These are phyloP conservation scores for Spodoptera frugiperda DNA, from an alignment of 1,140 invertebrate species.

Conservation along the genomic window DNA sequence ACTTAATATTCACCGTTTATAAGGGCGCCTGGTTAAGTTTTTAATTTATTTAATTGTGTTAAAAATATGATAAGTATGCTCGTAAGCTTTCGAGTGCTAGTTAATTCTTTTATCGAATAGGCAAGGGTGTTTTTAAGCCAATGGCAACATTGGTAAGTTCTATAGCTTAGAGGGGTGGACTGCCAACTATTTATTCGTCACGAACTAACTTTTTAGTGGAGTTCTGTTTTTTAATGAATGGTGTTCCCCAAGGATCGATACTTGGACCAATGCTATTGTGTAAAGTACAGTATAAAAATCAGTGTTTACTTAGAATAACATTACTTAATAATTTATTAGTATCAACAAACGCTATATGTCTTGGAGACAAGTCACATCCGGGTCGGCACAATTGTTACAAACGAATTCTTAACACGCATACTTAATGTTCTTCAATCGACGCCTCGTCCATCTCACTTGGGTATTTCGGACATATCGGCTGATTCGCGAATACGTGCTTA, in stretches of 20 bases:
- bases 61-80: slow-evolving; percentile 32
- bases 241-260: not conserved
- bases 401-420: slow-evolving; percentile 67
- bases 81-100: slow-evolving; percentile 27
- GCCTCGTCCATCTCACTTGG: slow-evolving; percentile 68
- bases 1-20: slow-evolving; percentile 46
- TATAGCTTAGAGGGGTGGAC: not conserved
- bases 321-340: slow-evolving; percentile 17
- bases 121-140: slow-evolving; percentile 15
- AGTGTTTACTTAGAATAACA: not conserved
- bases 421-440: slow-evolving; percentile 67
- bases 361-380: slow-evolving; percentile 21
- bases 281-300: too few relatives aligned
- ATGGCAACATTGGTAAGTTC: slow-evolving; percentile 17
- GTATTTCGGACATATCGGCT: slow-evolving; percentile 66
- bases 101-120: slow-evolving; percentile 32
- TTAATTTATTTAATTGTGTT: slow-evolving; percentile 48
- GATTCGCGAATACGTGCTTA: slow-evolving; percentile 64
- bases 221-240: slow-evolving; percentile 3
- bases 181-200: slow-evolving; percentile 22
- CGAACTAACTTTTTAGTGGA: slow-evolving; percentile 1
- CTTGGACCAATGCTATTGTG: not conserved
- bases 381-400: slow-evolving; percentile 58
- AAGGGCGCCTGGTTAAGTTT: slow-evolving; percentile 32
- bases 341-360: slow-evolving; percentile 7